Evolutionary conservation across 2,888 invertebrate species (phyloP), one percentile per base, ranked within the genome.

Genomic region (Chalcosyrphus nemorum): DNA sequence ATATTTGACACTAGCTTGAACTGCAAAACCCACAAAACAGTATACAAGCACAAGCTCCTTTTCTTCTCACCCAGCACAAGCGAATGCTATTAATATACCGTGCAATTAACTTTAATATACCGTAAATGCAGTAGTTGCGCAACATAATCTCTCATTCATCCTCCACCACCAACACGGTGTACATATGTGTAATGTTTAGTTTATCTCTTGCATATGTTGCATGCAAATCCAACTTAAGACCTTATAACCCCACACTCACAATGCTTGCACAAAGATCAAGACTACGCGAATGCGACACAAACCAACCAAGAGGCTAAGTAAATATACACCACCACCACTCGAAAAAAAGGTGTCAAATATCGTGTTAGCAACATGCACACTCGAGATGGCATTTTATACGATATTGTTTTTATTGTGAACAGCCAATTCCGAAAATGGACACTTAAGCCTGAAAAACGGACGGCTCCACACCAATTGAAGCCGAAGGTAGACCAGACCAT

Each of bases 221-320:
- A 82, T 82, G 82, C 82, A 82, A 82, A 78, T 82, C 50, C 78
- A 78, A 56, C 82, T 63, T 59, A 68, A 78, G 68, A 82, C 78
- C 82, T 82, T 72, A 72, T 66, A 71, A 59, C 45, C 81, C 70
- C 75, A 47, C 45, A 66, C 61, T 59, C 59, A 56, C 52, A 66
- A 59, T 70, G 43, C 66, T 2, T 1, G 24, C n/a, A n/a, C n/a
- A 29, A 59, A 72, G 77, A 82, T 77, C 70, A 76, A 75, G 70
- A 76, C 70, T 76, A 35, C 70, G 4, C 13, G 57, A 24, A 21
- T 3, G 11, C 38, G 17, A 17, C 2, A 21, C 24, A 24, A 6
- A 11, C 17, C 6, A 5, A n/a, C 27, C 43, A 29, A 21, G 54
- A 24, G 13, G 2, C 24, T 15, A 32, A 47, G 17, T 32, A 61